A percentile compares a stretch with the other conserved stretches of the same genome.
Evolutionary conservation across 2,113 vertebrate species (phyloP).

Genomic region (Campylomormyrus numenius): DNA sequence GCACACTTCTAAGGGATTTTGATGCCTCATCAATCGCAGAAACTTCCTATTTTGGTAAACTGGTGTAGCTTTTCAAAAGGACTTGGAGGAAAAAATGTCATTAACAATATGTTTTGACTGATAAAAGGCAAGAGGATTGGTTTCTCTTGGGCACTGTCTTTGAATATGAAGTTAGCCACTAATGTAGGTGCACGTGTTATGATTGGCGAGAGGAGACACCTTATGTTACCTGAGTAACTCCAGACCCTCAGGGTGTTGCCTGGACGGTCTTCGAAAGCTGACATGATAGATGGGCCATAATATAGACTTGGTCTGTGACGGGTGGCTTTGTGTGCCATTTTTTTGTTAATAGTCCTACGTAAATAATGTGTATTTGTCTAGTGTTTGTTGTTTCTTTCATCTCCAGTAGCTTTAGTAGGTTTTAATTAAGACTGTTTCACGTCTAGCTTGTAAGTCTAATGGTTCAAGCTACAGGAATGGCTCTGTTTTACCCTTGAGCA

Average conservation of each 20-base stretch:
- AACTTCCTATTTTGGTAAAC: neutral
- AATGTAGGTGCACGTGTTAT: neutral
- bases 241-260: neutral
- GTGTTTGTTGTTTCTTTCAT: neutral
- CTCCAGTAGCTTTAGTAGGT: neutral
- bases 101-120: neutral
- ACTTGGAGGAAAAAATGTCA: neutral
- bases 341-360: neutral
- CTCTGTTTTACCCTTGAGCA: neutral
- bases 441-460: neutral
- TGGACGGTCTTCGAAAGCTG: neutral
- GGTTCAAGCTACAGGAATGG: neutral
- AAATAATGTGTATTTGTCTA: neutral
- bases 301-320: neutral
- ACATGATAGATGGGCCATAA: neutral
- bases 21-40: neutral
- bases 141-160: neutral
- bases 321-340: neutral
- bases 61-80: neutral
- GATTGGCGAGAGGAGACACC: neutral
- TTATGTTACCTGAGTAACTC: neutral
- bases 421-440: neutral
- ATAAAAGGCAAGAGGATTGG: neutral
- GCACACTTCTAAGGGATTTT: neutral
- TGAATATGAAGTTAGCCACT: neutral